Evolutionary conservation across 2,888 invertebrate genomes (phyloP).

Genomic region (Mellilla xanthometata): DNA sequence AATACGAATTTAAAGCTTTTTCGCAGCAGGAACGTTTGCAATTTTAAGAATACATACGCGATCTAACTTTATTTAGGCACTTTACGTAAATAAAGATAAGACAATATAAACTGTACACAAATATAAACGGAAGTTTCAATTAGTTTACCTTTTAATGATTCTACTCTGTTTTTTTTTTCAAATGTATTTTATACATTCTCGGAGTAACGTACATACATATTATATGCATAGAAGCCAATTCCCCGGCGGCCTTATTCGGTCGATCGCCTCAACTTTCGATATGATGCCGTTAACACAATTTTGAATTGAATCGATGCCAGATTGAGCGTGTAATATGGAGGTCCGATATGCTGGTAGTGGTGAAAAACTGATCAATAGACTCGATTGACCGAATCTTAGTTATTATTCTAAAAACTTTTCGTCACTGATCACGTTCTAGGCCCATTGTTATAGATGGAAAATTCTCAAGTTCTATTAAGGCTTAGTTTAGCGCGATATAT

Average conservation of each 20-base stretch:
- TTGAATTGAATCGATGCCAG: slow-evolving; percentile 19
- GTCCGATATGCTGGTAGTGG: slow-evolving; percentile 2
- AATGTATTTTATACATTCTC: too few species aligned
- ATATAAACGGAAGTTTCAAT: too few species aligned
- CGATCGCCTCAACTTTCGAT: slow-evolving; percentile 8
- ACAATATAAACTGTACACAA: too few species aligned
- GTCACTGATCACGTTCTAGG: slow-evolving; percentile 9
- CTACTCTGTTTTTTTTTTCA: too few species aligned
- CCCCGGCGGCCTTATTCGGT: slow-evolving; percentile 1
- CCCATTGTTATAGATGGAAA: slow-evolving; percentile 9
- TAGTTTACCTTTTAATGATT: too few species aligned
- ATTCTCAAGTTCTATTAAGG: slow-evolving; percentile 4
- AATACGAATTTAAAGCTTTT: slow-evolving; percentile 14
- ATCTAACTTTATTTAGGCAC: neutral
- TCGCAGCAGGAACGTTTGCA: slow-evolving; percentile 8
- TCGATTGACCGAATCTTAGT: slow-evolving; percentile 1
- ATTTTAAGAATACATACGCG: slow-evolving; percentile 3
- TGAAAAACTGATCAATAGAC: slow-evolving; percentile 8
- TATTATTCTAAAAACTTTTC: slow-evolving; percentile 5
- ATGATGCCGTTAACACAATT: slow-evolving; percentile 9
- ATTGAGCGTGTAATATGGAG: slow-evolving; percentile 17
- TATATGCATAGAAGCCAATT: neutral
- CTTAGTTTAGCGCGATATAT: neutral
- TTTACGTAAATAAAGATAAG: too few species aligned
- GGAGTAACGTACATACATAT: too few species aligned